These are phyloP conservation scores for Sclerurus mexicanus DNA, from an alignment of 2,113 vertebrate genomes.

Conservation along the genomic window DNA sequence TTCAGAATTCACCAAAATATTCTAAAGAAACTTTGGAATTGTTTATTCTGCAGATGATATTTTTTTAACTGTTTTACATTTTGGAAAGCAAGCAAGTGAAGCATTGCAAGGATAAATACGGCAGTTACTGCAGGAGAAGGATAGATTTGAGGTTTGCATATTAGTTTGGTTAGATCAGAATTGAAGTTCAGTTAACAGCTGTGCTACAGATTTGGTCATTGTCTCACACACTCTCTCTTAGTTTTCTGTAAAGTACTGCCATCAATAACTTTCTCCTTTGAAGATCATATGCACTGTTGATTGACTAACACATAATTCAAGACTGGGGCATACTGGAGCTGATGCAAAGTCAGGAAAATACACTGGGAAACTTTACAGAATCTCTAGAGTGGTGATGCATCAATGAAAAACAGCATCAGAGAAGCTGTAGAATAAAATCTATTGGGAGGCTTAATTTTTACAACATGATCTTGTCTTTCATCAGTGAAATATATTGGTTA, in stretches of 20 bases:
- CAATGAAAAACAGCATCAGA: not conserved
- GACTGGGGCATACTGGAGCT: not conserved
- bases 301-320: not conserved
- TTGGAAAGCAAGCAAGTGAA: not conserved
- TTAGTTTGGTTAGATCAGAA: slow-evolving; percentile 4
- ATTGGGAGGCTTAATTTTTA: not conserved
- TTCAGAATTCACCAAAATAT: not conserved
- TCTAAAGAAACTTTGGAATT: not conserved
- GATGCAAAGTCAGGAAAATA: not conserved
- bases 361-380: not conserved
- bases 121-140: not conserved
- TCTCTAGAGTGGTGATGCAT: not conserved
- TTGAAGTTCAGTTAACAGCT: slow-evolving; percentile 30
- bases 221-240: not conserved
- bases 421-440: not conserved
- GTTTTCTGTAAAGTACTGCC: not conserved
- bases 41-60: not conserved
- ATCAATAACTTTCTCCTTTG: not conserved
- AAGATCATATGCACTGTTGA: not conserved
- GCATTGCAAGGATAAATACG: not conserved
- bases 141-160: not conserved
- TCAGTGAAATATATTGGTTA: not conserved
- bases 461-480: not conserved
- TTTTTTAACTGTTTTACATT: not conserved
- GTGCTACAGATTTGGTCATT: not conserved